These are phyloP conservation scores for Squalus acanthias DNA, from an alignment of 2,797 vertebrate species.

Conservation along the genomic window DNA sequence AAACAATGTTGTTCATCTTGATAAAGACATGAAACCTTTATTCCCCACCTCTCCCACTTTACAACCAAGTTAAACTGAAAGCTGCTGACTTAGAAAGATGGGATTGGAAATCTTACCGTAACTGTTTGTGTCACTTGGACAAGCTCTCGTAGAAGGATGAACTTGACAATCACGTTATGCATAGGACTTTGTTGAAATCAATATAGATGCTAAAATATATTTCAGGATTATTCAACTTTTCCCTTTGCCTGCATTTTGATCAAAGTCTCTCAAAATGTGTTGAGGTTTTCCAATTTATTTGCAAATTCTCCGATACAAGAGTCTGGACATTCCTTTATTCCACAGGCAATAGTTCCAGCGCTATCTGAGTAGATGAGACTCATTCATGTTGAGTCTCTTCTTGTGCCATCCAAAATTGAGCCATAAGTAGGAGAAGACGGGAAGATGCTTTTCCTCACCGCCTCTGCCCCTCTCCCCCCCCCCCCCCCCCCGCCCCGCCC, in stretches of 20 bases:
- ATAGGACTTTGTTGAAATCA: background rate
- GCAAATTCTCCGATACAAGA: background rate
- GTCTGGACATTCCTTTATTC: background rate
- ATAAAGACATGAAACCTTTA: background rate
- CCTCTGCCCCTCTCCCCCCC: background rate
- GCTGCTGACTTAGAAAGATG: background rate
- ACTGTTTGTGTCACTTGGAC: background rate
- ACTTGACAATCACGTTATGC: background rate
- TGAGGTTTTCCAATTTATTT: constrained; percentile 12
- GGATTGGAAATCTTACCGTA: background rate
- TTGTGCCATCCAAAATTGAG: background rate
- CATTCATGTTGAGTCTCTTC: background rate
- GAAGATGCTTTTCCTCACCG: background rate
- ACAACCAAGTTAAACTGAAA: constrained; percentile 13
- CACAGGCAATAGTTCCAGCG: background rate
- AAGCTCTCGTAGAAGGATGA: background rate
- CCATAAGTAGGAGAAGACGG: background rate
- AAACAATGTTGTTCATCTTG: background rate
- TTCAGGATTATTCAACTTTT: background rate
- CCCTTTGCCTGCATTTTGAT: background rate
- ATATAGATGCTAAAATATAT: background rate
- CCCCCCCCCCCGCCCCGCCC: background rate
- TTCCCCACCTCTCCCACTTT: background rate
- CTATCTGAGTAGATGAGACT: background rate
- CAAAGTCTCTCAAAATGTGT: background rate